phyloP scores from a whole-genome alignment of 2,888 invertebrate genomes.

The Hypsopygia costalis region DNA sequence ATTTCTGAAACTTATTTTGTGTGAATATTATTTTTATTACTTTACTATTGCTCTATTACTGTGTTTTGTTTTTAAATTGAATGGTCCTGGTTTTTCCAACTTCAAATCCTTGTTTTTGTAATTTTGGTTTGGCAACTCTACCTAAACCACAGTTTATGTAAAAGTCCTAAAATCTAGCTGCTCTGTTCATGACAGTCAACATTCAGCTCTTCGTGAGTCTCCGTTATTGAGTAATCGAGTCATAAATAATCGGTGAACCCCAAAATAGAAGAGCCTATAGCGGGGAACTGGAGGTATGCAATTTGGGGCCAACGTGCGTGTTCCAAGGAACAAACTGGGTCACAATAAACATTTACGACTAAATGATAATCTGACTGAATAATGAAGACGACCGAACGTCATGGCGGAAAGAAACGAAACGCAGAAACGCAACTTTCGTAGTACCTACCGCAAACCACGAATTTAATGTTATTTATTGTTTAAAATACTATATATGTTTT shows the following conservation, averaged over 20 bases:
- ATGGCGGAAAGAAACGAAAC: background rate
- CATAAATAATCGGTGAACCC: background rate
- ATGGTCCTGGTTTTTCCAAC: no score
- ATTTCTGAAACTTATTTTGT: no score
- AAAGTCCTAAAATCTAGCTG: no score
- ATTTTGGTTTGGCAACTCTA: no score
- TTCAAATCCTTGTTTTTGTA: no score
- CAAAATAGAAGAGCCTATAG: background rate
- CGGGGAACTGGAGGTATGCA: constrained; percentile 6
- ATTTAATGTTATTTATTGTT: background rate
- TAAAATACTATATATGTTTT: no score
- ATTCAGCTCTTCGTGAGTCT: background rate
- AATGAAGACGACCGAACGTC: constrained; percentile 39
- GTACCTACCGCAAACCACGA: background rate
- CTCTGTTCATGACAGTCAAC: no score
- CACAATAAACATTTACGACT: constrained; percentile 62
- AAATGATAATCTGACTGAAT: constrained; percentile 58
- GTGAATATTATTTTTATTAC: no score
- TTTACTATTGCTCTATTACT: no score
- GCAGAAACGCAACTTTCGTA: background rate
- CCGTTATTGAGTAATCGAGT: background rate
- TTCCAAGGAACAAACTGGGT: constrained; percentile 55
- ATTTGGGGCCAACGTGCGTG: constrained; percentile 44
- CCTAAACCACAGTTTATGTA: no score
- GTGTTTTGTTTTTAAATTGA: no score